phyloP scores from a whole-genome alignment of 2,888 invertebrate genomes.

The Sinodicranocentrus sp. region DNA sequence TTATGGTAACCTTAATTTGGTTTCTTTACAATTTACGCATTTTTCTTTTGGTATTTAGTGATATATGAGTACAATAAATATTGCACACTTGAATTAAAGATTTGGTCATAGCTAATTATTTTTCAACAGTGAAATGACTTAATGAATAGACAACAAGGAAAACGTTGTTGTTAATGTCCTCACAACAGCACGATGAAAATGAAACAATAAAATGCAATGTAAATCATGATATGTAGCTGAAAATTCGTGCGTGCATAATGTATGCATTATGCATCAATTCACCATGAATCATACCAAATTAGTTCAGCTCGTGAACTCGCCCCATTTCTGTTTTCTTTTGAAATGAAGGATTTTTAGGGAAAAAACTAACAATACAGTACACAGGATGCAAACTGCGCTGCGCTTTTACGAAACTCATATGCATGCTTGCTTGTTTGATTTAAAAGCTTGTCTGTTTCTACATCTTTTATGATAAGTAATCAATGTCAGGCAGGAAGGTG shows the following conservation, averaged over 20 bases:
- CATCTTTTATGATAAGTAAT: too few relatives aligned
- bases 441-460: too few relatives aligned
- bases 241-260: neutral
- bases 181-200: neutral
- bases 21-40: neutral
- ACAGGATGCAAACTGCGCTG: too few relatives aligned
- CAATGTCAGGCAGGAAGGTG: too few relatives aligned
- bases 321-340: neutral
- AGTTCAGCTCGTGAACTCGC: neutral
- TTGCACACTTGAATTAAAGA: neutral
- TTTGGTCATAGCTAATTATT: conserved; percentile 17
- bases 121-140: too few relatives aligned
- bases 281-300: neutral
- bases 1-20: neutral
- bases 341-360: too few relatives aligned
- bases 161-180: neutral
- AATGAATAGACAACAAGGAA: conserved; percentile 2
- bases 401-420: too few relatives aligned
- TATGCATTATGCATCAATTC: neutral
- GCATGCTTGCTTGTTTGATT: too few relatives aligned
- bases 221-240: neutral
- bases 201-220: neutral
- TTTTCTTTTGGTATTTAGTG: neutral
- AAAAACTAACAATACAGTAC: too few relatives aligned
- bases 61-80: neutral